These are phyloP conservation scores for Serranochromis macrocephalus DNA, from an alignment of 2,113 vertebrate species.

Conservation along the genomic window DNA sequence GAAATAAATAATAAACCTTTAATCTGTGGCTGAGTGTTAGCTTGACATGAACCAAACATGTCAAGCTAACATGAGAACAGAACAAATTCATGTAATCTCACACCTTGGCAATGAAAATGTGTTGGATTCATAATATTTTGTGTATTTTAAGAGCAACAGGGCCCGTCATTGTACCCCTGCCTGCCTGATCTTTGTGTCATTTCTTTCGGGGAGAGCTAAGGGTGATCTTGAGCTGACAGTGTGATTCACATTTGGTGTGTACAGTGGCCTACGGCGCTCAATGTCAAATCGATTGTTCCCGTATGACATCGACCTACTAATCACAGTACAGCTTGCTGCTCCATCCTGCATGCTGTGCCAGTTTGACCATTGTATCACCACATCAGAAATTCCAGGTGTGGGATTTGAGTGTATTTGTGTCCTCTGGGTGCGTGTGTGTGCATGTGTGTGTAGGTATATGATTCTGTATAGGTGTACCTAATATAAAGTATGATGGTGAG, in stretches of 20 bases:
- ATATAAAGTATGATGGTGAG: not conserved
- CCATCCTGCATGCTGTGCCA: constrained; percentile 1
- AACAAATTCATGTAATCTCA: not conserved
- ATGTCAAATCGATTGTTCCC: constrained; percentile 12
- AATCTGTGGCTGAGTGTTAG: not conserved
- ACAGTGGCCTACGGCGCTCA: not conserved
- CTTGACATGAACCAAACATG: not conserved
- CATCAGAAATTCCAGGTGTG: not conserved
- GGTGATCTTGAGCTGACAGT: not conserved
- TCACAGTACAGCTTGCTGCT: not conserved
- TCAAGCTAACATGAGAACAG: not conserved
- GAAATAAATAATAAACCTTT: not conserved
- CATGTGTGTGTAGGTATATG: not conserved
- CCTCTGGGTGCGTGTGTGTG: not conserved
- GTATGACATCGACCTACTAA: not conserved
- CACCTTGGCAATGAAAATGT: not conserved
- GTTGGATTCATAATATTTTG: not conserved
- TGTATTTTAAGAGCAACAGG: not conserved
- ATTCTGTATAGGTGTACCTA: not conserved
- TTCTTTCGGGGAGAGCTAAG: not conserved
- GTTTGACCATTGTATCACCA: not conserved
- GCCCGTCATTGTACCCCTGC: not conserved
- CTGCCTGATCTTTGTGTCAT: not conserved
- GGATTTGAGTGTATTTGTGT: not conserved
- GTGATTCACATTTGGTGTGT: not conserved